Conservation (phyloP, 2,113 vertebrate species). For the Tyrannus savana region DNA sequence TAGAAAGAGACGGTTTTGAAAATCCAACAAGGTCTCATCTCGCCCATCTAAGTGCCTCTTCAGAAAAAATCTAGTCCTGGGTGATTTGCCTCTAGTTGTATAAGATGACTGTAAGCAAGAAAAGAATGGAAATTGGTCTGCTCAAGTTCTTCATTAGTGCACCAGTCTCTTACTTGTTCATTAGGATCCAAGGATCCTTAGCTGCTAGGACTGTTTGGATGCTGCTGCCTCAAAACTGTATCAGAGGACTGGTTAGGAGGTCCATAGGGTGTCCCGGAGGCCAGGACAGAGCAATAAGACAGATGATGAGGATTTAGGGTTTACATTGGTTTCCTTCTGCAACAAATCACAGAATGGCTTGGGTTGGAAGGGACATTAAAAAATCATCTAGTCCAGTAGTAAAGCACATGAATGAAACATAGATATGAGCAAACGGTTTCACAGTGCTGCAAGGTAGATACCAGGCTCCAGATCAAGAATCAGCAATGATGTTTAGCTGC, state of each 20-base stretch:
- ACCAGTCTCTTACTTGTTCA: neutral
- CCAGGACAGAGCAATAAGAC: neutral
- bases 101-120: neutral
- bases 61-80: neutral
- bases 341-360: neutral
- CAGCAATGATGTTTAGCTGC: neutral
- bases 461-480: neutral
- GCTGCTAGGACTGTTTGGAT: neutral
- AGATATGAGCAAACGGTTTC: neutral
- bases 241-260: neutral
- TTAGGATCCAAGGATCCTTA: neutral
- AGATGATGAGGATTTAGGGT: neutral
- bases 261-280: neutral
- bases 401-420: neutral
- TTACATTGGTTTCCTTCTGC: neutral
- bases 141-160: neutral
- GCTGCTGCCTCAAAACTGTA: neutral
- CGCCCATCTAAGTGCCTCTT: neutral
- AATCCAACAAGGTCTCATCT: neutral
- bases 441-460: neutral
- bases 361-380: neutral
- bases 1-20: neutral
- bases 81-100: neutral
- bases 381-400: neutral
- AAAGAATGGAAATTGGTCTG: neutral